phyloP scores from a whole-genome alignment of 2,888 invertebrate species.

The Spisula solida region DNA sequence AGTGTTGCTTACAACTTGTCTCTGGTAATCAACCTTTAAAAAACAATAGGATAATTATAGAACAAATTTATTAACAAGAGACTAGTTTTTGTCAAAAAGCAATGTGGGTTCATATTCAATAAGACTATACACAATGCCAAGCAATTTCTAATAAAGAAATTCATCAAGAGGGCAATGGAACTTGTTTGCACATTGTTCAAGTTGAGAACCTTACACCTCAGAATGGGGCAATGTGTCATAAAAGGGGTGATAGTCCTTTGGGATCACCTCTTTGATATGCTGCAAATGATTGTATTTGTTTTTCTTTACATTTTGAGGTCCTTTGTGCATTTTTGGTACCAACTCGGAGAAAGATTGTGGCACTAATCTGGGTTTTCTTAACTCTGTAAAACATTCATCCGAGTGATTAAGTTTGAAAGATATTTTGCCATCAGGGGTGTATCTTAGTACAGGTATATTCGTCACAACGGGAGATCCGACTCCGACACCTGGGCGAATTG shows the following conservation, averaged over 20 bases:
- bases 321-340: conserved; percentile 28
- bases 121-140: too few relatives aligned
- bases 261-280: conserved; percentile 39
- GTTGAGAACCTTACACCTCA: too few relatives aligned
- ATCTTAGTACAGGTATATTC: conserved; percentile 31
- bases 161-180: too few relatives aligned
- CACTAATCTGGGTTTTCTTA: not conserved
- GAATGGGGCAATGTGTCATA: conserved; percentile 32
- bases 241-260: conserved; percentile 33
- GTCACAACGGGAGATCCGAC: too few relatives aligned
- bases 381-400: not conserved
- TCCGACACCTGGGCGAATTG: conserved; percentile 50
- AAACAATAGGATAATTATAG: too few relatives aligned
- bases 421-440: conserved; percentile 35
- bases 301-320: conserved; percentile 25
- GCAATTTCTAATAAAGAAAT: too few relatives aligned
- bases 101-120: too few relatives aligned
- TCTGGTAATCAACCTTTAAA: too few relatives aligned
- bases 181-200: too few relatives aligned
- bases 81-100: too few relatives aligned
- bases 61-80: too few relatives aligned
- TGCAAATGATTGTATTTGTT: conserved; percentile 39
- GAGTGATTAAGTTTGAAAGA: conserved; percentile 20
- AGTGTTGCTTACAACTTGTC: too few relatives aligned
- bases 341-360: conserved; percentile 8